Percentiles rank a stretch among this genome's conserved stretches.
These are phyloP conservation scores for Hyalella azteca DNA, from an alignment of 2,888 invertebrate species.

Conservation along the genomic window DNA sequence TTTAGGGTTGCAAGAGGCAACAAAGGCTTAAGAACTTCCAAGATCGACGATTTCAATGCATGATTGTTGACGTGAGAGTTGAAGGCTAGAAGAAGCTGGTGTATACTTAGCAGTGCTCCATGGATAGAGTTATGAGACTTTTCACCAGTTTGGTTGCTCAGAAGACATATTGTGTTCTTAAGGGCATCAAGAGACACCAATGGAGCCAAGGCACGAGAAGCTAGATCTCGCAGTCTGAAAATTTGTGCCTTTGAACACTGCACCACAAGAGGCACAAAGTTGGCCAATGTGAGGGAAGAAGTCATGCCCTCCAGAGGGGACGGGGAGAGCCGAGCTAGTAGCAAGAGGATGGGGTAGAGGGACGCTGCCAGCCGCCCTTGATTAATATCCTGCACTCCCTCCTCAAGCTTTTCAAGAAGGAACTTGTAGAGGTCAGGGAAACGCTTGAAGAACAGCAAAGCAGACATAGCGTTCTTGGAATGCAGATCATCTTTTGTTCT, in stretches of 20 bases:
- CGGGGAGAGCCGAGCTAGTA: slow-evolving; percentile 80
- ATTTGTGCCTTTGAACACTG: slow-evolving; percentile 47
- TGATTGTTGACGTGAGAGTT: background rate
- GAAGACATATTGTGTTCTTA: slow-evolving; percentile 34
- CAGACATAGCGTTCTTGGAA: slow-evolving; percentile 65
- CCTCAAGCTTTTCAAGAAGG: slow-evolving; percentile 66
- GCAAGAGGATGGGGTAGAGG: slow-evolving; percentile 77
- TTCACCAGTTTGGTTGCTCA: slow-evolving; percentile 38
- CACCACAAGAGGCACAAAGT: slow-evolving; percentile 48
- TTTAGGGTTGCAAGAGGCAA: slow-evolving; percentile 39
- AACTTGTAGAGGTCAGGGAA: slow-evolving; percentile 72
- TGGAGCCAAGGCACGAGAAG: slow-evolving; percentile 50
- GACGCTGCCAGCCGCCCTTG: slow-evolving; percentile 66
- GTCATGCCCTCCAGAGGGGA: slow-evolving; percentile 73
- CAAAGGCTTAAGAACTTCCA: background rate
- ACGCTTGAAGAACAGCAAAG: slow-evolving; percentile 77
- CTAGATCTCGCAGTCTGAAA: slow-evolving; percentile 45
- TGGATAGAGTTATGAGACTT: slow-evolving; percentile 49
- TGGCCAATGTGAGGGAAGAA: slow-evolving; percentile 45
- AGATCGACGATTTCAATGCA: slow-evolving; percentile 18
- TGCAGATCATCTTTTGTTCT: slow-evolving; percentile 66
- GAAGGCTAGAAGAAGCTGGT: background rate
- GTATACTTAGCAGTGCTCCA: slow-evolving; percentile 45
- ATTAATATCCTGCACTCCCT: slow-evolving; percentile 44
- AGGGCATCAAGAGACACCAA: slow-evolving; percentile 45